A percentile compares a stretch with the other conserved stretches of the same genome.
These are phyloP conservation scores for Elaphurus davidianus DNA, from an alignment of 2,113 vertebrate genomes.

Conservation along the genomic window DNA sequence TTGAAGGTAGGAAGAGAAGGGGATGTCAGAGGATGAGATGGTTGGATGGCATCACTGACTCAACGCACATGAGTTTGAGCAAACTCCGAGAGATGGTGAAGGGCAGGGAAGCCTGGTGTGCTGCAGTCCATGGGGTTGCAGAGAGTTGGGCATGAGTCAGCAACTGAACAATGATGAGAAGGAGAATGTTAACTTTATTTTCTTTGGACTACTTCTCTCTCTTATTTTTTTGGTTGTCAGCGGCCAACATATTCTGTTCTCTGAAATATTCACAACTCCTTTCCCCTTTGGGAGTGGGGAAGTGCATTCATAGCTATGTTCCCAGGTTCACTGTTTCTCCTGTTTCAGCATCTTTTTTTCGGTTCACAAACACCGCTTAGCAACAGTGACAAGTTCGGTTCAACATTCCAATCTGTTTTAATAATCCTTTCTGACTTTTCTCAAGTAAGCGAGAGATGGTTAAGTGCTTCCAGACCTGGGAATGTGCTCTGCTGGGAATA, in stretches of 20 bases:
- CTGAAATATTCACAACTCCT: background rate
- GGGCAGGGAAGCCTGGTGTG: background rate
- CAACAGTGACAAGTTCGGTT: background rate
- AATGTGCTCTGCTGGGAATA: background rate
- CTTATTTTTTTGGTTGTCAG: background rate
- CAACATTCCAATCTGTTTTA: conserved; percentile 3
- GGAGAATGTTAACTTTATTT: background rate
- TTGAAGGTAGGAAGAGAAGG: background rate
- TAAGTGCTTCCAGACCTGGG: background rate
- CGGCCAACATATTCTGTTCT: background rate
- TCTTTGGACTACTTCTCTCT: background rate
- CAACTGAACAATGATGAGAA: background rate
- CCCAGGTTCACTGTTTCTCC: background rate
- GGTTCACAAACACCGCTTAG: background rate
- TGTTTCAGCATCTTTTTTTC: background rate
- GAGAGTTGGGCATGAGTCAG: background rate
- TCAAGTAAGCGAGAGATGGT: background rate
- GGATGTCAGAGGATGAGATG: background rate
- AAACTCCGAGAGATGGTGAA: background rate
- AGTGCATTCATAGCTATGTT: background rate
- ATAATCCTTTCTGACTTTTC: background rate
- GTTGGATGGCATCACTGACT: background rate
- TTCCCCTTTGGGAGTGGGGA: background rate
- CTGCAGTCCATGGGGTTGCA: background rate
- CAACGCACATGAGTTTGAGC: rapidly evolving